Percentiles rank a stretch among this genome's conserved stretches.
Conservation (phyloP, 2,797 vertebrate species). For the Chiroxiphia lanceolata region DNA sequence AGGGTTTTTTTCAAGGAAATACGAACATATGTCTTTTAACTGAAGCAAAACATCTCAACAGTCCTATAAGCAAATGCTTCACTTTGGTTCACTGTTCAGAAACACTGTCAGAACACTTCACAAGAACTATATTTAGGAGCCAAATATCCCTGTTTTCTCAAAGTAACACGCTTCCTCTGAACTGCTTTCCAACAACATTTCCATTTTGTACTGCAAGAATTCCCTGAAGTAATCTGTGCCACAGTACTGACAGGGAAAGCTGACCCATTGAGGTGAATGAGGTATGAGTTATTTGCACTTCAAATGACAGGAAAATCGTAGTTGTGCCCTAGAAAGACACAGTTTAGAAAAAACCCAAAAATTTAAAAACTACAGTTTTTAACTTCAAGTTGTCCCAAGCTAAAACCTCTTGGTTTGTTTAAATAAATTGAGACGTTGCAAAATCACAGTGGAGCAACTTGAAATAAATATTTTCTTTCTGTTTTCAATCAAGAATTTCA, state of each 20-base stretch:
- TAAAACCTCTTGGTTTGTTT: neutral
- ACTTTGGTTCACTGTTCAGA: neutral
- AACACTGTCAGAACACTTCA: neutral
- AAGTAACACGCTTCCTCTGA: neutral
- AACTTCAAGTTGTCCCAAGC: neutral
- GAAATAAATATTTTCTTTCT: neutral
- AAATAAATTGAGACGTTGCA: neutral
- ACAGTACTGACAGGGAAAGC: neutral
- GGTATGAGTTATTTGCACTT: neutral
- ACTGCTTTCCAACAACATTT: neutral
- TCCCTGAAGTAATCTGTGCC: neutral
- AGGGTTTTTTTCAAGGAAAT: neutral
- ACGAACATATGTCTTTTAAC: neutral
- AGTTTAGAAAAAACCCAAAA: fast-evolving
- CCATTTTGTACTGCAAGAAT: neutral
- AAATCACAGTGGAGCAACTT: neutral
- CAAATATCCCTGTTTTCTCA: neutral
- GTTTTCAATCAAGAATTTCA: neutral
- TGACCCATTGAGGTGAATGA: neutral
- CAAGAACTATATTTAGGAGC: neutral
- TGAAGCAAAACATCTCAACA: neutral
- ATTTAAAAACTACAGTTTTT: neutral
- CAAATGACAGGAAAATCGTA: neutral
- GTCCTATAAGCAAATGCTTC: neutral
- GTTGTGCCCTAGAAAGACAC: neutral